Evolutionary conservation across 2,888 invertebrate genomes (phyloP), one percentile per base, ranked within the genome.

Genomic region (Tupiocoris notatus): DNA sequence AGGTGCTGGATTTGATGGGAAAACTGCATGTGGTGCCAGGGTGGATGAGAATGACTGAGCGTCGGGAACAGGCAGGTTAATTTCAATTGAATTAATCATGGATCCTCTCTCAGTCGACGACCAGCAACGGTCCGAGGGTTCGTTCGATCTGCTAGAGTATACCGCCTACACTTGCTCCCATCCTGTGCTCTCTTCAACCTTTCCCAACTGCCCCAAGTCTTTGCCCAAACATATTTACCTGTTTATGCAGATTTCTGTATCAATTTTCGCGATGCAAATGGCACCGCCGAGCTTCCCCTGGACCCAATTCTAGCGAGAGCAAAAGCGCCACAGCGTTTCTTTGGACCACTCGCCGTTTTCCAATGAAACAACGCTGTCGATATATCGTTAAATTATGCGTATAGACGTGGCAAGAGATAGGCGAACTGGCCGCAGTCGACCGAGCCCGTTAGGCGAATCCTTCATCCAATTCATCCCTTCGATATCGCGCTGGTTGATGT

Each of bases 31-130:
- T n/a, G n/a, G n/a, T n/a, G n/a, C n/a, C n/a, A n/a, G 67, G 67
- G 58, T 59, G 70, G 70, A 59, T 59, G 58, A 22, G 68, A 54
- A 66, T 66, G 56, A 54, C 57, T 12, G 70, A 24, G 39, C 18
- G 17, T 61, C 20, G 73, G 17, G 62, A 59, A 39, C 61, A 54
- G 73, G 62, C 25, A 62, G 73, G 73, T 73, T 73, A 73, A 73
- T 73, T 73, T 73, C 73, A 73, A 73, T 73, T 73, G 73, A 73
- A 73, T 73, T 73, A 73, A 73, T 73, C 73, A 73, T 73, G 73
- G 73, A 39, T 62, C 39, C 63, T 7, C 39, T 39, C 39, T 39
- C 39, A 12, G 39, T n/a, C 39, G 39, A 7, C 39, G 6, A 12
- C 39, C 39, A 39, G 39, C 3, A 39, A 39, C 39, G 39, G 39